phyloP scores from a whole-genome alignment of 1,140 invertebrate genomes.

The Coboldia fuscipes region DNA sequence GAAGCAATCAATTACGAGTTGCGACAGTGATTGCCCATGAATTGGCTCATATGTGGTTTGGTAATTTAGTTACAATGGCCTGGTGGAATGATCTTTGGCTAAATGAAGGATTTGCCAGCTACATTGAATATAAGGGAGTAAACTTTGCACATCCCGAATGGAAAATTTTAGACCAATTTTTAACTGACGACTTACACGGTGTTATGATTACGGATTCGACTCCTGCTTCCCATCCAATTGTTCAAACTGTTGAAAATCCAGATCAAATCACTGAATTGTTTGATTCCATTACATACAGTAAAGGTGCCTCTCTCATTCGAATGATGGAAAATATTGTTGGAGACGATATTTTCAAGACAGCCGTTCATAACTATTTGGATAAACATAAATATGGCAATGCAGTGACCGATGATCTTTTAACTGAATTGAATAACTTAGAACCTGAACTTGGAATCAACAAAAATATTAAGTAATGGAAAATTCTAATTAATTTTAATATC shows the following conservation, averaged over 20 bases:
- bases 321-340: conserved; percentile 79
- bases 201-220: conserved; percentile 60
- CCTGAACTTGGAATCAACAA: conserved; percentile 26
- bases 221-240: conserved; percentile 69
- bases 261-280: conserved; percentile 85
- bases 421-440: conserved; percentile 29
- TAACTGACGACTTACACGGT: conserved; percentile 43
- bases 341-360: conserved; percentile 45
- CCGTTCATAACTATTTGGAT: conserved; percentile 50
- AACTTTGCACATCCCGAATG: conserved; percentile 52
- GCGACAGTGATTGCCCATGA: conserved; percentile 73
- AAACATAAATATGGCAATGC: conserved; percentile 51
- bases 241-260: conserved; percentile 59
- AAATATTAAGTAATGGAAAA: neutral
- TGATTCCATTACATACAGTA: conserved; percentile 79
- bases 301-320: conserved; percentile 72
- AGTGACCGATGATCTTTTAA: conserved; percentile 55
- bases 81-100: conserved; percentile 92
- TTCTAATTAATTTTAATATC: too few species aligned
- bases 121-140: conserved; percentile 61
- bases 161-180: conserved; percentile 68
- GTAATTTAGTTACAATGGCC: conserved; percentile 69
- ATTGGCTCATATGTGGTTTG: conserved; percentile 84
- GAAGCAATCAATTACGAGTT: conserved; percentile 51
- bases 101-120: conserved; percentile 81